Evolutionary conservation across 1,140 invertebrate genomes (phyloP), one percentile per base, ranked within the genome.

Genomic region (Ericerus pela): DNA sequence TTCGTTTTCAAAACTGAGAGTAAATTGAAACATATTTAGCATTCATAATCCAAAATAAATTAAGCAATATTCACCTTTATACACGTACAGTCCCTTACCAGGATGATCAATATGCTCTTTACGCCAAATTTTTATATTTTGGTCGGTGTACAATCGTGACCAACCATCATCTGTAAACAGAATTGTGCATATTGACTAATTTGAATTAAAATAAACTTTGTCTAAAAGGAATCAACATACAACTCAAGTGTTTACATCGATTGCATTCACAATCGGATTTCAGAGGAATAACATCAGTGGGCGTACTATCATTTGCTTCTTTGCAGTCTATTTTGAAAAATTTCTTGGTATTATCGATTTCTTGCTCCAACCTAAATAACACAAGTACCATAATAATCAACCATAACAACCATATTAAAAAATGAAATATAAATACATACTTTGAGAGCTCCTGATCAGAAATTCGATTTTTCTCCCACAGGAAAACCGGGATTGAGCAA

Each of bases 51-150:
- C 11, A 53, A 31, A 30, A 37, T 27, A 16, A 29, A 18, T 37
- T 12, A 53, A 28, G 37, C 52, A 20, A 24, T 28, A 57, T 51
- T 41, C 58, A 80, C 78, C 74, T 76, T 90, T 91, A 63, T 90
- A 91, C 24, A 83, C 77, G 69, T 79, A 91, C 16, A 85, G 69
- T 20, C 80, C 80, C 55, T 73, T 67, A 0, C 73, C 73, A 16
- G 53, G 56, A 43, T 66, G 60, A 22, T 76, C 67, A 43, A 74
- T 69, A 62, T 86, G 80, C 65, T 79, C 75, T 63, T 76, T 79
- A 58, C 84, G 74, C 88, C 88, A 91, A 33, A 89, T 80, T 16
- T 88, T 72, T 65, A 88, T 79, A 66, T 89, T 81, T 53, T 82
- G 69, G 53, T 82, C 78, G 67, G 85, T 83, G 56, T 88, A 78